Base-by-base conservation (phyloP, 2,888 invertebrate species). In the Amphipyra berbera region DNA sequence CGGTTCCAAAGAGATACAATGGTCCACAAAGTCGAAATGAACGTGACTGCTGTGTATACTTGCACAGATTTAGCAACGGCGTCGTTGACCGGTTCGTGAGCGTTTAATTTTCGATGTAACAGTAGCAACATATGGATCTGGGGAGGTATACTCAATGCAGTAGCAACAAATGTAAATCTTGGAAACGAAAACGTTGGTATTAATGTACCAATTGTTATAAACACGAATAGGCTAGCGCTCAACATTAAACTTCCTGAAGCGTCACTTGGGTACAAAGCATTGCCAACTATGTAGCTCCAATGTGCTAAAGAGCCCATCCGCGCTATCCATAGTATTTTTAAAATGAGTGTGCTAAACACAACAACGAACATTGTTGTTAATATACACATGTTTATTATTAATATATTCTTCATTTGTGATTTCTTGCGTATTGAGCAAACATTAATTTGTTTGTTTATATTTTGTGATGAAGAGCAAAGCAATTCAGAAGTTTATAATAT, bases 221-320 rank as follows among this genome's bases (percentile, higher is more conserved):
- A 78, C 49, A 73, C 45, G 57, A 90, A 90, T 45, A 90, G 54
- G 5, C 78, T 62, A 9, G 73, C 68, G 53, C 83, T 84, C 8
- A 87, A 27, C 1, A 82, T 68, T 3, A 87, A 27, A 38, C 77
- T 79, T 50, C 78, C 73, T 37, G 75, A 71, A 0, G 61, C 6
- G 45, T 86, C 78, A 46, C 74, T 58, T 7, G 89, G 86, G 14
- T 79, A 88, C 8, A 89, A 10, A 5, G 82, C 67, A n/a, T 76
- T 73, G 13, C 88, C 90, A 40, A 91, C 55, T 4, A 89, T 67
- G 50, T 88, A 89, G 59, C 90, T 89, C 90, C 90, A 91, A 54
- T 91, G 90, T 13, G 86, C 88, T 44, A 91, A 68, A 7, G 86
- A 79, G 14, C 83, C 86, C 40, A 88, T 72, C 6, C 89, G 83